These are phyloP conservation scores for Branchinecta lynchi DNA, from an alignment of 1,140 invertebrate genomes.

Conservation along the genomic window DNA sequence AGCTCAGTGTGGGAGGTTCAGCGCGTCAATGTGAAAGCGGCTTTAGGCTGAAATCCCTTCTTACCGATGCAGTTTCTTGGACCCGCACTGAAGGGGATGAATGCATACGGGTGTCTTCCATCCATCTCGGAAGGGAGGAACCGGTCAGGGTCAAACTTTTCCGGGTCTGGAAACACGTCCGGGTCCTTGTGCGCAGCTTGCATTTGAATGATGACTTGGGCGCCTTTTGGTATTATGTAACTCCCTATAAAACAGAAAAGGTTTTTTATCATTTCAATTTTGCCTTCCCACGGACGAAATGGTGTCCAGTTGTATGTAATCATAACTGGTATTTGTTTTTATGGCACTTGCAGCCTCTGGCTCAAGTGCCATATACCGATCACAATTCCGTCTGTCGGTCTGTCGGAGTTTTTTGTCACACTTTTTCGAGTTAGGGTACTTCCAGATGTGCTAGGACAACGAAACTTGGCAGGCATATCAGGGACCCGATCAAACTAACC, in stretches of 20 bases:
- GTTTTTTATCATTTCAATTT: constrained; percentile 11
- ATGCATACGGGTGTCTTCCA: constrained; percentile 41
- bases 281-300: background rate
- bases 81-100: constrained; percentile 70
- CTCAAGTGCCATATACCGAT: no score
- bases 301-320: constrained; percentile 5
- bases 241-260: constrained; percentile 23
- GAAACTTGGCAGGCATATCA: no score
- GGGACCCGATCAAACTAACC: no score
- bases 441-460: no score
- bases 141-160: constrained; percentile 55
- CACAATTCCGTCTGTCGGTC: no score
- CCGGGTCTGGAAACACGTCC: constrained; percentile 51
- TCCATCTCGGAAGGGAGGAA: constrained; percentile 42
- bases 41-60: constrained; percentile 20
- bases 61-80: constrained; percentile 65
- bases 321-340: no score
- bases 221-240: constrained; percentile 36
- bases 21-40: no score
- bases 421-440: no score
- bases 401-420: no score
- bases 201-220: constrained; percentile 34
- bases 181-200: constrained; percentile 47
- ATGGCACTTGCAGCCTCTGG: no score
- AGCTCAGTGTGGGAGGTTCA: no score